Conservation (phyloP, 2,113 vertebrate species). For the Strix aluco region DNA sequence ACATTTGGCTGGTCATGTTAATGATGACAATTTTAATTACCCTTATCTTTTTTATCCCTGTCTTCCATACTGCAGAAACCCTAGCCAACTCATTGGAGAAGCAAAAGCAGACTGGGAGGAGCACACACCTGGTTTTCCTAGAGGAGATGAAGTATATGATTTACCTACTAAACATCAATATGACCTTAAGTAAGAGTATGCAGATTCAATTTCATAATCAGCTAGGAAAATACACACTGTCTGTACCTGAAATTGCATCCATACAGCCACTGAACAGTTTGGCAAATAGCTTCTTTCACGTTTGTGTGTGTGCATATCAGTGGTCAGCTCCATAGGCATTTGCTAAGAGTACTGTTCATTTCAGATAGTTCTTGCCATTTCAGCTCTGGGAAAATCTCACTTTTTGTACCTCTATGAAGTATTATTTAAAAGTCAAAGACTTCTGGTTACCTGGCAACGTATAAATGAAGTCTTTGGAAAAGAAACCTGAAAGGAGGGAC, state of each 20-base stretch:
- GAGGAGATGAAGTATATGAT: background rate
- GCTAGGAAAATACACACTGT: conserved; percentile 30
- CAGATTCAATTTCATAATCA: conserved; percentile 38
- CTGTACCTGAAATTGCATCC: conserved; percentile 62
- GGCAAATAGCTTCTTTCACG: conserved; percentile 31
- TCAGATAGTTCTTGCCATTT: conserved; percentile 50
- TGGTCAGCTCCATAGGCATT: conserved; percentile 5
- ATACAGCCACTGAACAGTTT: conserved; percentile 35
- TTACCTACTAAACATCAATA: background rate
- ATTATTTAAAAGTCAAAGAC: conserved; percentile 55
- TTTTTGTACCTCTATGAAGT: conserved; percentile 29
- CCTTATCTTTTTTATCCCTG: background rate
- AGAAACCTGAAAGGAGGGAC: conserved; percentile 15
- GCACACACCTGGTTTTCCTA: background rate
- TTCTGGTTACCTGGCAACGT: conserved; percentile 74
- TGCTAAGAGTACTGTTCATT: conserved; percentile 46
- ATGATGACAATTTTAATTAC: background rate
- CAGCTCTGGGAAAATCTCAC: background rate
- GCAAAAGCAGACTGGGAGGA: background rate
- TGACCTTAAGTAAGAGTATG: background rate
- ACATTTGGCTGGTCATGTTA: background rate
- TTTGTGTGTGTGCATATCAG: background rate
- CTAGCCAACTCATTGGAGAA: background rate
- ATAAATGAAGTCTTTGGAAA: conserved; percentile 51
- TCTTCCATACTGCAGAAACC: background rate